A percentile compares a stretch with the other conserved stretches of the same genome.
phyloP scores from a whole-genome alignment of 2,113 vertebrate genomes.

The Stigmatopora nigra region DNA sequence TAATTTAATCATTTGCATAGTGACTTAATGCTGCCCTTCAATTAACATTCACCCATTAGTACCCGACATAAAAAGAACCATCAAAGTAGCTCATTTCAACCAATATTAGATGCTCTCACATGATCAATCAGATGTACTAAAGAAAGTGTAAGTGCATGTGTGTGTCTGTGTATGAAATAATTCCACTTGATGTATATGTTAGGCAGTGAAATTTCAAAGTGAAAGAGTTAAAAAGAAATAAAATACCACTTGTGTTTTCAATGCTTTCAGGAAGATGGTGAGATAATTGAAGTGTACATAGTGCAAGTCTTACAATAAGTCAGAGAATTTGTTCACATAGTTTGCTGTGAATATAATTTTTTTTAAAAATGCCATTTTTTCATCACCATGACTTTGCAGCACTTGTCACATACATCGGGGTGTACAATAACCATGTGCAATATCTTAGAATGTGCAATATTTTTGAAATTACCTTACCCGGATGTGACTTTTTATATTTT shows the following conservation, averaged over 20 bases:
- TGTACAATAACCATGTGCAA: too few relatives aligned
- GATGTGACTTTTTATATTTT: too few relatives aligned
- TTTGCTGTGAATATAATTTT: too few relatives aligned
- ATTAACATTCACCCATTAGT: background rate
- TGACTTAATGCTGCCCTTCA: background rate
- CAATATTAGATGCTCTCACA: background rate
- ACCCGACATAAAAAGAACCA: background rate
- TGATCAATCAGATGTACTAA: background rate
- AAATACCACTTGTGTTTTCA: slow-evolving; percentile 3
- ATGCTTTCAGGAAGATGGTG: slow-evolving; percentile 6
- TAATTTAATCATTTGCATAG: background rate
- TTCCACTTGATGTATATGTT: background rate
- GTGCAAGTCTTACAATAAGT: slow-evolving; percentile 6
- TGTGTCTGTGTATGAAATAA: background rate
- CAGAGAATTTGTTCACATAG: slow-evolving; percentile 15
- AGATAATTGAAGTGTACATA: slow-evolving; percentile 20
- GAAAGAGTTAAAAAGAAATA: slow-evolving; percentile 9
- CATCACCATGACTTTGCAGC: background rate
- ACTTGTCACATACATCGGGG: slow-evolving; percentile 2
- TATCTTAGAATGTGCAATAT: too few relatives aligned
- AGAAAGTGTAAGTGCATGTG: background rate
- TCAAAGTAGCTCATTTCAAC: background rate
- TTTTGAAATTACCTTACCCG: too few relatives aligned
- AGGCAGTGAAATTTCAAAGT: background rate
- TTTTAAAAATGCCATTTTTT: too few relatives aligned